Conservation (phyloP, 1,140 invertebrate species). For the Drosophila azteca region DNA sequence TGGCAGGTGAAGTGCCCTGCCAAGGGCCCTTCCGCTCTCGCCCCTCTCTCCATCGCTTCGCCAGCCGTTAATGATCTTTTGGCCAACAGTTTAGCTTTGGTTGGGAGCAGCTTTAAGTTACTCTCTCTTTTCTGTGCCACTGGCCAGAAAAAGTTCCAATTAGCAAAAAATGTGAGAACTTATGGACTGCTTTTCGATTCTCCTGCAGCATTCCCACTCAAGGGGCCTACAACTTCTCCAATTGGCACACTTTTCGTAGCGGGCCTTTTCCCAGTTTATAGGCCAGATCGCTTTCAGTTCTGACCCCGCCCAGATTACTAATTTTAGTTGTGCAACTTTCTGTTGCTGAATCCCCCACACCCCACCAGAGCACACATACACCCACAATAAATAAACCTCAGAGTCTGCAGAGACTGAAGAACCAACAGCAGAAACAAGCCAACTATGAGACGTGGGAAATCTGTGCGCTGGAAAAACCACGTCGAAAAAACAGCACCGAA, state of each 20-base stretch:
- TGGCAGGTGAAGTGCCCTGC: conserved; percentile 56
- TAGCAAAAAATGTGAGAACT: conserved; percentile 32
- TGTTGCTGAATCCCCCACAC: conserved; percentile 30
- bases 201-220: too few species aligned
- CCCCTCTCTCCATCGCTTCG: conserved; percentile 15
- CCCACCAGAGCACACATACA: conserved; percentile 2
- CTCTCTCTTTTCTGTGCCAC: conserved; percentile 23
- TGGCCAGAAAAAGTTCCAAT: conserved; percentile 29
- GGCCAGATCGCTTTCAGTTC: conserved; percentile 48
- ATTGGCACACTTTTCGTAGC: conserved; percentile 63
- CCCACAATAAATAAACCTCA: conserved; percentile 68
- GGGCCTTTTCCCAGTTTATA: conserved; percentile 33
- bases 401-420: conserved; percentile 54
- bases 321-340: conserved; percentile 63
- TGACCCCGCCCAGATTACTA: conserved; percentile 49
- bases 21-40: conserved; percentile 4
- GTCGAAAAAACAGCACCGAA: conserved; percentile 45
- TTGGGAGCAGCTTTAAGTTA: conserved; percentile 22
- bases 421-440: conserved; percentile 25
- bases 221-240: conserved; percentile 55
- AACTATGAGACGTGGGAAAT: conserved; percentile 72
- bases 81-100: conserved; percentile 48
- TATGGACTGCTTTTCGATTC: conserved; percentile 30
- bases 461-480: conserved; percentile 60
- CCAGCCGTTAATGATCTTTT: conserved; percentile 66